Evolutionary conservation across 2,888 invertebrate genomes (phyloP), one percentile per base, ranked within the genome.

Genomic region (Priocnemis perturbator): DNA sequence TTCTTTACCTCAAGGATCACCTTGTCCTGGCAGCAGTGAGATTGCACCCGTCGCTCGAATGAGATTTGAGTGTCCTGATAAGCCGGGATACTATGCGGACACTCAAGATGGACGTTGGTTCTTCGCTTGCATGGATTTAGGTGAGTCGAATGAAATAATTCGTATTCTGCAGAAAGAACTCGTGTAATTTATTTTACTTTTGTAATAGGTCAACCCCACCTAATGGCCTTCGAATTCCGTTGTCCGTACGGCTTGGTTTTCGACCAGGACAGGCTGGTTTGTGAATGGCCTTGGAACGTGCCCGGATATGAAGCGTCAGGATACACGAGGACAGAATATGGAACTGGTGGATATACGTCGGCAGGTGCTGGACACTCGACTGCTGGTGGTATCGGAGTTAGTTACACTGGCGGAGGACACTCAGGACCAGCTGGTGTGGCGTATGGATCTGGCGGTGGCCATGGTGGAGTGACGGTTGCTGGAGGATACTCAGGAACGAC

Each of bases 51-150:
- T 94, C 0, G 93, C 94, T 0, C 89, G 90, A 63, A 91, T 91
- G 0, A 91, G 94, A 79, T 95, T 94, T 87, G 88, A 91, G 44
- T 95, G 95, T 83, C 93, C 94, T 0, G 90, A 91, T 57, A 91
- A 92, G 77, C 91, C 92, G 89, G 95, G 95, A 69, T 95, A 94
- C 86, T 95, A 94, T 84, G 94, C 93, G 0, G 95, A 95, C 87
- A 95, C 95, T 0, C 94, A 94, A 86, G 95, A 95, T 89, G 95
- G 95, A 77, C 92, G 95, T 67, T 95, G 95, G 94, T 95, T 95
- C 91, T 95, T 95, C 88, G 95, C 95, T 23, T 95, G 95, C 83
- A 89, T 94, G 67, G 94, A 95, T 87, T 93, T 94, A 84, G 93
- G 94, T 81, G 91, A 91, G 81, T 53, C 37, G 7, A 7, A 11